Conservation (phyloP, 2,797 vertebrate species). For the Enteromius viviparus region DNA sequence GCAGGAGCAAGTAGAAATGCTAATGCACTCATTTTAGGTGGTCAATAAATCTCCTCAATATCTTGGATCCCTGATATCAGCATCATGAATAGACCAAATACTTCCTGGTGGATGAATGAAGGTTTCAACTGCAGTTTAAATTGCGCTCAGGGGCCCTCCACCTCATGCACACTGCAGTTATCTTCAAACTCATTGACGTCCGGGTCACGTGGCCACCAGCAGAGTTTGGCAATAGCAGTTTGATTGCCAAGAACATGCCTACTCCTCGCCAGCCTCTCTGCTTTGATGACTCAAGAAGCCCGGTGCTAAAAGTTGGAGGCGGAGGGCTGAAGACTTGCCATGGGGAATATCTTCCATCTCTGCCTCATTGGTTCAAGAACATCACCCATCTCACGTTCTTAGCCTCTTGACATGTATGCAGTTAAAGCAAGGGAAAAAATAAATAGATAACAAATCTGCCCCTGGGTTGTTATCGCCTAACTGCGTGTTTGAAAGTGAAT, state of each 20-base stretch:
- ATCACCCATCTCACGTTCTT: constrained; percentile 47
- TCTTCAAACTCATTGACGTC: constrained; percentile 43
- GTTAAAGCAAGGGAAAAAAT: constrained; percentile 40
- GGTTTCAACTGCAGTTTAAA: constrained; percentile 11
- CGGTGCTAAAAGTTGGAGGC: constrained; percentile 58
- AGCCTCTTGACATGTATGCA: constrained; percentile 55
- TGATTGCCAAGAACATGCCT: constrained; percentile 40
- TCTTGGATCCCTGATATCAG: constrained; percentile 2
- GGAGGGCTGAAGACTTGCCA: constrained; percentile 57
- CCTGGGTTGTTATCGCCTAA: constrained; percentile 68
- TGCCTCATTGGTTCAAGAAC: constrained; percentile 59
- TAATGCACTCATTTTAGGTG: constrained; percentile 1
- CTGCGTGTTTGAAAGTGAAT: constrained; percentile 58
- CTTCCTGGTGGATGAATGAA: not conserved
- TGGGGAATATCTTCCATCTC: constrained; percentile 58
- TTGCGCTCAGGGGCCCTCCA: constrained; percentile 4
- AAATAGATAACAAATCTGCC: constrained; percentile 63
- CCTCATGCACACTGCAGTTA: constrained; percentile 17
- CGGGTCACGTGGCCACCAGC: constrained; percentile 17
- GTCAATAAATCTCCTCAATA: constrained; percentile 25
- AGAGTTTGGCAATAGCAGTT: constrained; percentile 41
- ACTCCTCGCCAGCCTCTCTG: constrained; percentile 28
- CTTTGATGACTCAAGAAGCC: constrained; percentile 65
- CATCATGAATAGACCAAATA: constrained; percentile 15
- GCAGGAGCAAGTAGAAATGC: not conserved